A percentile compares a stretch with the other conserved stretches of the same genome.
Conservation (phyloP, 2,113 vertebrate genomes). For the Lycaon pictus region DNA sequence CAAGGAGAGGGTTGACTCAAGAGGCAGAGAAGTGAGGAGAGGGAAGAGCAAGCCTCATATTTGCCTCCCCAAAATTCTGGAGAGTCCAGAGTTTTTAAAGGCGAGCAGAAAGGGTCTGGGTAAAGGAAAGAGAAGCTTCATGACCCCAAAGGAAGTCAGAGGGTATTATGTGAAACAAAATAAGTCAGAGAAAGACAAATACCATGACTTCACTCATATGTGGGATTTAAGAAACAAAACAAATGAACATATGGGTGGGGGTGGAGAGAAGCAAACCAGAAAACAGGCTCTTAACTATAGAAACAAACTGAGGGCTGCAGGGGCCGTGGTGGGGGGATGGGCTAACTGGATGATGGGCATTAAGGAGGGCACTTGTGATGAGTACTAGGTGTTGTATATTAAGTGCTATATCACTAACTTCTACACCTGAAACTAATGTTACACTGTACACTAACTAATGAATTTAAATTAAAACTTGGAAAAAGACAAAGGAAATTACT, state of each 20-base stretch:
- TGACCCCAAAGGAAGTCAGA: not conserved
- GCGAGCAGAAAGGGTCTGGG: not conserved
- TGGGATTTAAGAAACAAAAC: not conserved
- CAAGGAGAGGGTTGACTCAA: not conserved
- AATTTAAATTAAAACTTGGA: not conserved
- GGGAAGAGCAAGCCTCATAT: not conserved
- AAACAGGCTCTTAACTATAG: not conserved
- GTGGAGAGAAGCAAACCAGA: not conserved
- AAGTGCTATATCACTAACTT: not conserved
- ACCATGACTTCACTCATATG: not conserved
- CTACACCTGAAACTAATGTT: not conserved
- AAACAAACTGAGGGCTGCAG: not conserved
- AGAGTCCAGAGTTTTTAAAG: not conserved
- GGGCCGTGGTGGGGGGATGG: not conserved
- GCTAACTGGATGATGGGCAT: not conserved
- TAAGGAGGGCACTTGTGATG: not conserved
- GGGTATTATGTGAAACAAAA: not conserved
- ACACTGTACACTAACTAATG: not conserved
- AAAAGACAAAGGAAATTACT: not conserved
- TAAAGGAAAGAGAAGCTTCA: not conserved
- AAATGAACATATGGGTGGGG: not conserved
- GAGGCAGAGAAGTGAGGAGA: not conserved
- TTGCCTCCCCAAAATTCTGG: not conserved
- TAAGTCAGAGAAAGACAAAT: not conserved
- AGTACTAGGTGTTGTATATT: not conserved